A percentile compares a stretch with the other conserved stretches of the same genome.
These are phyloP conservation scores for Drosophila micromelanica DNA, from an alignment of 1,140 invertebrate genomes.

Conservation along the genomic window DNA sequence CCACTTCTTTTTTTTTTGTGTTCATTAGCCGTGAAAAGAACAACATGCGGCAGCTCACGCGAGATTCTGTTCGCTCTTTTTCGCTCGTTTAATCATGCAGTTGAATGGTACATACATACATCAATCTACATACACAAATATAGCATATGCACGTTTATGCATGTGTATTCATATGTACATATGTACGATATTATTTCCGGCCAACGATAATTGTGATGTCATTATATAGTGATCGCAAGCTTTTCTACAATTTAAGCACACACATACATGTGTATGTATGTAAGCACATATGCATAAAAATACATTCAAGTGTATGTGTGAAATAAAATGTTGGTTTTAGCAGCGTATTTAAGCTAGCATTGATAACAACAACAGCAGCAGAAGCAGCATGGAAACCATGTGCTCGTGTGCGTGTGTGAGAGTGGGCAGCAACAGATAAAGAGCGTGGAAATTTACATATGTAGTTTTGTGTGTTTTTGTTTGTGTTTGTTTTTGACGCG, in stretches of 20 bases:
- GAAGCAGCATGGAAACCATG: not conserved
- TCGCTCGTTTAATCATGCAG: slow-evolving; percentile 6
- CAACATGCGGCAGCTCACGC: slow-evolving; percentile 10
- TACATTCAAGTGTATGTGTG: not conserved
- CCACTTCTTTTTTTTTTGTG: not conserved
- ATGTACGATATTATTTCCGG: slow-evolving; percentile 37
- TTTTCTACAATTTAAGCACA: slow-evolving; percentile 29
- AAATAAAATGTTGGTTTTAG: slow-evolving; percentile 9
- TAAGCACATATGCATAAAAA: too few species aligned
- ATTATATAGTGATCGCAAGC: slow-evolving; percentile 31
- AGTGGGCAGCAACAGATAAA: not conserved
- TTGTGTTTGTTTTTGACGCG: not conserved
- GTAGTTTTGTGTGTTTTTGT: not conserved
- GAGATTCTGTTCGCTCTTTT: not conserved
- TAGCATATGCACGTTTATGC: not conserved
- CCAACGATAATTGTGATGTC: slow-evolving; percentile 36
- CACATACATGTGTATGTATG: not conserved
- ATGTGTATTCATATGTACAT: not conserved
- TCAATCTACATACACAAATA: not conserved
- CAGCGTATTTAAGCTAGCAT: slow-evolving; percentile 7
- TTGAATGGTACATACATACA: not conserved
- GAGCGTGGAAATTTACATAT: not conserved
- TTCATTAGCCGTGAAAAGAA: slow-evolving; percentile 12
- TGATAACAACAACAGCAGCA: slow-evolving; percentile 23
- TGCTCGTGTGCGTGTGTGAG: not conserved